Evolutionary conservation across 2,113 vertebrate species (phyloP), one percentile per base, ranked within the genome.

Genomic region (Trematomus loennbergii): DNA sequence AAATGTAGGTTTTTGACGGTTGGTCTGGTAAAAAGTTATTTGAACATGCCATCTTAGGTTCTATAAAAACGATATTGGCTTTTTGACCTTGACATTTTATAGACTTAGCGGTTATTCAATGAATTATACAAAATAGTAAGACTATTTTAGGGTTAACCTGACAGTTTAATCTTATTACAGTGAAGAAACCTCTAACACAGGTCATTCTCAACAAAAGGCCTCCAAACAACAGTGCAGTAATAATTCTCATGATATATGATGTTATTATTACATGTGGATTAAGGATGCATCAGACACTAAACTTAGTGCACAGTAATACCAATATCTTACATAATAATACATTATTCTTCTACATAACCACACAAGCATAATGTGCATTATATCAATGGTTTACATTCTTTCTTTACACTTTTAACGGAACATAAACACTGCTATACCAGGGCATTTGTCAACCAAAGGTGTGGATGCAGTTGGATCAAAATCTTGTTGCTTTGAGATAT

Each of bases 51-150:
- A 55, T 22, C 25, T 18, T 46, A 16, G n/a, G 17, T 9, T 62
- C 5, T 0, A 29, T 7, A 13, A 15, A 22, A 63, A 5, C 20
- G 12, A 40, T 15, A 61, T n/a, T 8, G 20, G 6, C 25, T 58
- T 8, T 58, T 16, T 29, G n/a, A 9, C 11, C 11, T 3, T 45
- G 17, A 20, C 11, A 2, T 13, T 61, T n/a, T 12, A 61, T 2
- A 22, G 18, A 20, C 33, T 43, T 45, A 13, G 10, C 6, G 0
- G 15, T 63, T 63, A 63, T 46, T 46, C 12, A 46, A 22, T 45
- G 18, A 33, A 66, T 3, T 20, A 5, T 29, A 43, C 5, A 54
- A n/a, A 53, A 29, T 29, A 29, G 29, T 29, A 29, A 29, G 29
- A 29, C 29, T 29, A 29, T 29, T 29, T 4, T 29, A 29, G 29